Evolutionary conservation across 2,888 invertebrate species (phyloP), one percentile per base, ranked within the genome.

Genomic region (Teleiodes luculella): DNA sequence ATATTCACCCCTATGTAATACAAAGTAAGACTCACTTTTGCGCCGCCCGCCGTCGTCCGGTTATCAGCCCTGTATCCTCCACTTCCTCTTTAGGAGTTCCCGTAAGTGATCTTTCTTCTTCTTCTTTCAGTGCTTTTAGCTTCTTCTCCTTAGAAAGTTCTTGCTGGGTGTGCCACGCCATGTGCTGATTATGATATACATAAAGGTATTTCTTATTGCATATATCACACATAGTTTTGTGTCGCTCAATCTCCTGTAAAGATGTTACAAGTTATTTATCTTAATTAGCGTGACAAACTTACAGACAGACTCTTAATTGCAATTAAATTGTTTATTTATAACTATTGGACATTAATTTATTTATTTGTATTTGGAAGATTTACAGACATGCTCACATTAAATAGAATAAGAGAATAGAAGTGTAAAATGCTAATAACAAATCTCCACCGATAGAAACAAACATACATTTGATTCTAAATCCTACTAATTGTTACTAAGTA

Each of bases 111-210:
- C 13, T n/a, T 7, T 28, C 43, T 16, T 63, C 57, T 37, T 70
- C 67, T 36, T 63, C 59, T n/a, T n/a, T n/a, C 24, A 64, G 59
- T 20, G 49, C 49, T 31, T 60, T 48, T 5, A 61, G 13, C 59
- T 68, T 77, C 5, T 66, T 65, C 51, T 73, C 70, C 43, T 59
- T 64, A 0, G 64, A 64, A 3, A 60, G 54, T 39, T 72, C 75
- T 53, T 82, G 70, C 46, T 86, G 81, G 16, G 65, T 76, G 60
- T 92, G 91, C 60, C 71, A 62, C 52, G 83, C 77, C 71, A 92
- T 87, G 65, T 94, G 94, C 50, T 90, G 86, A 48, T 84, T 86
- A 67, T 92, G 80, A 59, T 93, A 93, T 50, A 91, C 86, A 30
- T 91, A 91, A 74, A 76, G 75, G 66, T 73, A 91, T 77, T 62